phyloP scores from a whole-genome alignment of 2,797 vertebrate species.

The Sphenodon punctatus region DNA sequence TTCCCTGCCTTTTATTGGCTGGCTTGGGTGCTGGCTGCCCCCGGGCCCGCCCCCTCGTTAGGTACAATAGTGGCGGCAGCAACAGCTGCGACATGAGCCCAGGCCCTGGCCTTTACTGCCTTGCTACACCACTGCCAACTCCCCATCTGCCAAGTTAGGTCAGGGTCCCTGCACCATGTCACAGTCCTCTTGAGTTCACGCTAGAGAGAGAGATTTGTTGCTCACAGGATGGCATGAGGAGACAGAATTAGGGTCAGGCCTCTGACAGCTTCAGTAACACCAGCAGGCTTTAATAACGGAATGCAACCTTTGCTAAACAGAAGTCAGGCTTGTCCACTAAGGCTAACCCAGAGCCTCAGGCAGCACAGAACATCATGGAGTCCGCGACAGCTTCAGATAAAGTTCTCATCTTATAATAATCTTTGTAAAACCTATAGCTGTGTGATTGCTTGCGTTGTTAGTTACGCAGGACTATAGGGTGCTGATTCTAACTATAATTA shows the following conservation, averaged over 20 bases:
- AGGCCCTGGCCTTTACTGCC: too few species aligned
- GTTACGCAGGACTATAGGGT: background rate
- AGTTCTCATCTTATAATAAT: background rate
- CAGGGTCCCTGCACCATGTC: background rate
- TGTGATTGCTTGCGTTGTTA: rapidly evolving
- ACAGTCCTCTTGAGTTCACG: background rate
- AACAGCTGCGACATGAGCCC: too few species aligned
- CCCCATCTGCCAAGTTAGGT: background rate
- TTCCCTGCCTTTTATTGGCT: too few species aligned
- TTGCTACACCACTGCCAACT: too few species aligned
- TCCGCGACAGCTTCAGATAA: background rate
- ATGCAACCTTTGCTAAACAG: constrained; percentile 50
- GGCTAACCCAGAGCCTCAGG: constrained; percentile 23
- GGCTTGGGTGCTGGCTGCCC: too few species aligned
- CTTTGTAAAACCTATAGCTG: background rate
- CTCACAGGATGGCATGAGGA: background rate
- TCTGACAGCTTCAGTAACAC: background rate
- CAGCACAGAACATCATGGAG: constrained; percentile 42
- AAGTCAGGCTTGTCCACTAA: background rate
- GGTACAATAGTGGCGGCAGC: too few species aligned
- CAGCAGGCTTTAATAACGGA: too few species aligned
- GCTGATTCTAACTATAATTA: background rate
- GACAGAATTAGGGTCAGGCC: background rate
- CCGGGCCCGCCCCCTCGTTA: too few species aligned
- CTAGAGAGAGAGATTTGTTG: background rate